phyloP scores from a whole-genome alignment of 2,113 vertebrate species.

The Dissostichus mawsoni region DNA sequence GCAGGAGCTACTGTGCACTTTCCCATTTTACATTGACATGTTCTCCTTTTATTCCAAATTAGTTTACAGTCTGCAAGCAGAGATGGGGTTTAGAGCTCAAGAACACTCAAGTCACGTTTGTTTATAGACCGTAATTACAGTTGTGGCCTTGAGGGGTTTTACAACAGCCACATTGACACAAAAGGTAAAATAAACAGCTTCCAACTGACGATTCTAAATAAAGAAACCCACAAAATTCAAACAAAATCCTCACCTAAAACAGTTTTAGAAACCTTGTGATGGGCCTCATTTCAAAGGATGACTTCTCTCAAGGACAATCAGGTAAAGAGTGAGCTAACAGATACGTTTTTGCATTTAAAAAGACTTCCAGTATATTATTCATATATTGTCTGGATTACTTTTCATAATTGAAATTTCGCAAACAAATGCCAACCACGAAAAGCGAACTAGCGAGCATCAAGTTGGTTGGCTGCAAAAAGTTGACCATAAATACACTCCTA shows the following conservation, averaged over 20 bases:
- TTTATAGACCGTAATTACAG: conserved; percentile 12
- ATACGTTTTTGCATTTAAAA: background rate
- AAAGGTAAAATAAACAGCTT: conserved; percentile 4
- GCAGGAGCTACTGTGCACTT: background rate
- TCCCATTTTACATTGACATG: conserved; percentile 7
- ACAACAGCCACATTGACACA: background rate
- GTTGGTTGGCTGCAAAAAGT: conserved; percentile 27
- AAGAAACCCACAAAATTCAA: conserved; percentile 10
- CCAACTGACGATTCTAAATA: background rate
- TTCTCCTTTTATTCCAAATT: conserved; percentile 10
- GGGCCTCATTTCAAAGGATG: conserved; percentile 1
- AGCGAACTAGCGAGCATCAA: conserved; percentile 29
- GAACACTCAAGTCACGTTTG: conserved; percentile 13
- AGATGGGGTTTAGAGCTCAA: background rate
- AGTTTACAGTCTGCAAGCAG: background rate
- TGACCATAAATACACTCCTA: conserved; percentile 43
- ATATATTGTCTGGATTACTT: background rate
- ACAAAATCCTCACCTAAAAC: background rate
- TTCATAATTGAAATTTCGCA: conserved; percentile 21
- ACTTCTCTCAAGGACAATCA: conserved; percentile 18
- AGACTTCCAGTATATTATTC: conserved; percentile 23
- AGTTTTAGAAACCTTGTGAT: background rate
- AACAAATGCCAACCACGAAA: conserved; percentile 25
- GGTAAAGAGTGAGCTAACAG: background rate
- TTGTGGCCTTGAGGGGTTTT: conserved; percentile 25